phyloP scores from a whole-genome alignment of 2,113 vertebrate species.

The Psittacara wagleri region DNA sequence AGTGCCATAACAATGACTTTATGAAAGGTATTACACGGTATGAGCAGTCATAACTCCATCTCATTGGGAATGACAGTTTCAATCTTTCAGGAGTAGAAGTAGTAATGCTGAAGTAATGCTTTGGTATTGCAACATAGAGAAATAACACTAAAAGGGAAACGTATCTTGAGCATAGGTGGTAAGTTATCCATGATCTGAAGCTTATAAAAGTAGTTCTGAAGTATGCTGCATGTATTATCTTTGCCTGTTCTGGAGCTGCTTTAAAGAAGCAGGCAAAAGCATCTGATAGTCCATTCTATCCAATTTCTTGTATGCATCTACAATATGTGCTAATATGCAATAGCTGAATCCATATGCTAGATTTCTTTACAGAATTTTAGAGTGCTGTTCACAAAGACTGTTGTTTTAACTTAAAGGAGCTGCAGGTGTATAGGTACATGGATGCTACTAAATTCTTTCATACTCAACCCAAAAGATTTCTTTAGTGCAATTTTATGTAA shows the following conservation, averaged over 20 bases:
- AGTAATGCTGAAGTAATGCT: fast-evolving
- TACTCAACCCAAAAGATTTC: not conserved
- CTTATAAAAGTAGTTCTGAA: not conserved
- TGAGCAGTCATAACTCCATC: not conserved
- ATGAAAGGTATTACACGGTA: not conserved
- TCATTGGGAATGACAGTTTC: not conserved
- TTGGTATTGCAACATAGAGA: not conserved
- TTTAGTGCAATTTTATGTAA: not conserved
- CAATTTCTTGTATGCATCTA: not conserved
- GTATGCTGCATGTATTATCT: not conserved
- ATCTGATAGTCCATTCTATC: not conserved
- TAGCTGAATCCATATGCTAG: not conserved
- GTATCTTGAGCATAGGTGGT: not conserved
- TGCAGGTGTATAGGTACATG: fast-evolving
- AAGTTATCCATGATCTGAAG: not conserved
- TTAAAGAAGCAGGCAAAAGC: not conserved
- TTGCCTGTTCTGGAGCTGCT: not conserved
- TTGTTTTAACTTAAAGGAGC: not conserved
- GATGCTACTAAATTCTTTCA: not conserved
- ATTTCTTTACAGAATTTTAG: not conserved
- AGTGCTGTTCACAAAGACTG: not conserved
- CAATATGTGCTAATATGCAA: not conserved
- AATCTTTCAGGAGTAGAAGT: not conserved
- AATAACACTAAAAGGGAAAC: not conserved
- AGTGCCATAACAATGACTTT: not conserved